Evolutionary conservation across 2,113 vertebrate genomes (phyloP).

Genomic region (Phylloscopus whistleri): DNA sequence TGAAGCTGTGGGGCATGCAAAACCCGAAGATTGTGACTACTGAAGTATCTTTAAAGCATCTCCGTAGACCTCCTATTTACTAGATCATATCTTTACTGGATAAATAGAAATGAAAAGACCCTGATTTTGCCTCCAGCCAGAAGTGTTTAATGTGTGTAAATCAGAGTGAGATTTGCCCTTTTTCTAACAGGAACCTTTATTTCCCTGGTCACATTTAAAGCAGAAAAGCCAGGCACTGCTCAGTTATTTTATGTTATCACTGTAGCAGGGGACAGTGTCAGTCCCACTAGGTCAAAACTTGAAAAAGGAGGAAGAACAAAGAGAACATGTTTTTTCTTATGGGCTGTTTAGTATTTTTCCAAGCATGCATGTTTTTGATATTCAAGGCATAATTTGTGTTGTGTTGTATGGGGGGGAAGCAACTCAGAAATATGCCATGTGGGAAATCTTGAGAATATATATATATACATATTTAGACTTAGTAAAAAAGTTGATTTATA

Average conservation of each 20-base stretch:
- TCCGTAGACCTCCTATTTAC: not conserved
- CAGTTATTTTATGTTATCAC: conserved; percentile 3
- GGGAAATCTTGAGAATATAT: conserved; percentile 12
- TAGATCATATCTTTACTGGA: not conserved
- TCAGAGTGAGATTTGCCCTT: conserved; percentile 3
- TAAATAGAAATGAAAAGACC: conserved; percentile 35
- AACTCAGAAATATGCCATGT: not conserved
- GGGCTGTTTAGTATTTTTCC: not conserved
- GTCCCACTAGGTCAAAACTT: conserved; percentile 9
- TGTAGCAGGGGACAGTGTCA: not conserved
- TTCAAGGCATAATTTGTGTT: not conserved
- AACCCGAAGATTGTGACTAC: not conserved
- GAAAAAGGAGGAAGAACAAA: conserved; percentile 9
- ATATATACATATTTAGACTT: not conserved
- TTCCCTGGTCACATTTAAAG: not conserved
- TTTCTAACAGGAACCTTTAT: not conserved
- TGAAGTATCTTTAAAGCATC: not conserved
- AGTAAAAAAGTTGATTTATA: conserved; percentile 53
- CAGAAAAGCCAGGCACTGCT: not conserved
- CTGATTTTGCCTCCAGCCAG: conserved; percentile 23
- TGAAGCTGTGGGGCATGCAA: not conserved
- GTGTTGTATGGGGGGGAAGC: not conserved
- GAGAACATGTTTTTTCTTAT: not conserved
- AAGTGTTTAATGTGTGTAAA: conserved; percentile 13
- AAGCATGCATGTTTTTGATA: not conserved